Evolutionary conservation across 2,797 vertebrate genomes (phyloP).

Genomic region (Sandelia bainsii): DNA sequence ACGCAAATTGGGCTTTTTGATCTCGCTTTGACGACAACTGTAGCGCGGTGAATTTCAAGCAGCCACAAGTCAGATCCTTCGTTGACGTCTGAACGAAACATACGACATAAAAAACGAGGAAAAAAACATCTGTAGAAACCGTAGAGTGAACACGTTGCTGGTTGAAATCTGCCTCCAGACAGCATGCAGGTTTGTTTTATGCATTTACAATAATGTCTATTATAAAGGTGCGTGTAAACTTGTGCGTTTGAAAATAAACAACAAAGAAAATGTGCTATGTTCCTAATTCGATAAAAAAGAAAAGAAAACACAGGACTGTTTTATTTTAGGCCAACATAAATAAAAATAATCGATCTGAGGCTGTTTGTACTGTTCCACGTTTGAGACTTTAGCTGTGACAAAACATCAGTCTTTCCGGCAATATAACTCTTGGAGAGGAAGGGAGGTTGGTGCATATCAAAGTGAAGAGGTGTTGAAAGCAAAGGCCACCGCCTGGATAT

Average conservation of each 20-base stretch:
- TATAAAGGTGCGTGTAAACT: not conserved
- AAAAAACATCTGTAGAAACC: conserved; percentile 43
- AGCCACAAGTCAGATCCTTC: conserved; percentile 69
- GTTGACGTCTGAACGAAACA: conserved; percentile 87
- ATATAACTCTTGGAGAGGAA: conserved; percentile 89
- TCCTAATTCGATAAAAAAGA: not conserved
- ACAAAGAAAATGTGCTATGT: not conserved
- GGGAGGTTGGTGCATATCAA: conserved; percentile 92
- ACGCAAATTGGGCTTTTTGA: conserved; percentile 82
- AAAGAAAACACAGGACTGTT: not conserved
- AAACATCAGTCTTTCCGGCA: conserved; percentile 88
- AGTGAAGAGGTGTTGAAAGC: conserved; percentile 90
- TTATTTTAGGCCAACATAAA: not conserved
- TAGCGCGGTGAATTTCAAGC: conserved; percentile 87
- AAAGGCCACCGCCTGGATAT: conserved; percentile 88
- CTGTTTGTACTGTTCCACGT: conserved; percentile 10
- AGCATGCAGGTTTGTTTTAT: too few species aligned
- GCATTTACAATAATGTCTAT: too few species aligned
- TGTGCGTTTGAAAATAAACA: not conserved
- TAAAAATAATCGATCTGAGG: not conserved
- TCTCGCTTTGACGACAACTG: conserved; percentile 89
- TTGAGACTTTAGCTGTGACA: conserved; percentile 84
- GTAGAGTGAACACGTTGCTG: not conserved
- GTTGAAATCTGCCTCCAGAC: conserved; percentile 4
- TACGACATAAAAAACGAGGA: conserved; percentile 80